Evolutionary conservation across 2,888 invertebrate species (phyloP).

Genomic region (Terebella lapidaria): DNA sequence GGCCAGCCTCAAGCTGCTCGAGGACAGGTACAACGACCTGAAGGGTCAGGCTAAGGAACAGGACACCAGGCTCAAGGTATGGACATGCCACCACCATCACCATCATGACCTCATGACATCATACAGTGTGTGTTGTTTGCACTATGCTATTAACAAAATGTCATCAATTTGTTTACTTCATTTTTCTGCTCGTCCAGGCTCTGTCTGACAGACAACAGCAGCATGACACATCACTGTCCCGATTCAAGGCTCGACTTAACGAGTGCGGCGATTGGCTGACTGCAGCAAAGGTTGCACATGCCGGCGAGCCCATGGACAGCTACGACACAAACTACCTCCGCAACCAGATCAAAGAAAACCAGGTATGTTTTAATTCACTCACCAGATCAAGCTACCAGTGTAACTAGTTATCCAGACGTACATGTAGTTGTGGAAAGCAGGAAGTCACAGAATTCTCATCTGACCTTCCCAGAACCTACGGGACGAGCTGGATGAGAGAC

Average conservation of each 20-base stretch:
- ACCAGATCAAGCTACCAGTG: too few species aligned
- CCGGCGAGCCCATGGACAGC: constrained; percentile 29
- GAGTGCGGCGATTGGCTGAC: constrained; percentile 40
- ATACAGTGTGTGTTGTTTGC: too few species aligned
- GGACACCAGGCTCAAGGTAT: neutral
- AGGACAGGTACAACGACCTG: neutral
- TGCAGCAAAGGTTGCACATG: constrained; percentile 33
- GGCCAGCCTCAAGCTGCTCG: constrained; percentile 1
- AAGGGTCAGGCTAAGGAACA: neutral
- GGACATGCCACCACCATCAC: too few species aligned
- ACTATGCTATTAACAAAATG: too few species aligned
- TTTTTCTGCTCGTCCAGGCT: too few species aligned
- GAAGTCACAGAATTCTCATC: too few species aligned
- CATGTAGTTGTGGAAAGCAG: too few species aligned
- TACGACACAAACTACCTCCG: constrained; percentile 31
- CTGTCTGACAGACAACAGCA: neutral
- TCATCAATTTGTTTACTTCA: too few species aligned
- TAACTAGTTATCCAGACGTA: too few species aligned
- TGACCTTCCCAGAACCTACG: constrained; percentile 36
- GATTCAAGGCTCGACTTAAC: constrained; percentile 28
- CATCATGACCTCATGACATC: too few species aligned
- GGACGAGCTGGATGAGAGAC: constrained; percentile 32
- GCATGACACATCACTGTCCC: neutral
- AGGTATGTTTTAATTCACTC: constrained; percentile 25
- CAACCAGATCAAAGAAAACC: constrained; percentile 35